Evolutionary conservation across 2,888 invertebrate genomes (phyloP).

Genomic region (Tachina fera): DNA sequence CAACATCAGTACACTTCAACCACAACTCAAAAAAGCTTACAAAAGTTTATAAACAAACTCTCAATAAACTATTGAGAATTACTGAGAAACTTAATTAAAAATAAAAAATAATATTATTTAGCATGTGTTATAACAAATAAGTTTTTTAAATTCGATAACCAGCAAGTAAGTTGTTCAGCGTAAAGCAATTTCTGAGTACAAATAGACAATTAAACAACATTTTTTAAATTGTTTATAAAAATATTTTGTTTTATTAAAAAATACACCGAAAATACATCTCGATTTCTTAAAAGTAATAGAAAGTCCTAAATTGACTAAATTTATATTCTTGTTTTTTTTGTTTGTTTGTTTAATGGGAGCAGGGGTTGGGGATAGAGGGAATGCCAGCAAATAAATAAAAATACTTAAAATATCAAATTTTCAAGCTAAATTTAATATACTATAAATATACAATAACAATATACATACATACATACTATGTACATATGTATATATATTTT

Average conservation of each 20-base stretch:
- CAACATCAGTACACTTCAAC: no score
- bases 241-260: constrained; percentile 26
- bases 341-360: background rate
- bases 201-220: background rate
- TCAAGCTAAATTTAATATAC: constrained; percentile 7
- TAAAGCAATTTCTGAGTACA: background rate
- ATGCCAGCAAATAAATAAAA: constrained; percentile 58
- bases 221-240: constrained; percentile 39
- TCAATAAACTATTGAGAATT: no score
- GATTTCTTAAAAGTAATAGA: constrained; percentile 50
- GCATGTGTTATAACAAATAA: no score
- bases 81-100: no score
- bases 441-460: constrained; percentile 38
- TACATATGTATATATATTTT: background rate
- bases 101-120: no score
- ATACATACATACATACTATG: no score
- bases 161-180: background rate
- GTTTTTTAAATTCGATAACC: no score
- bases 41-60: no score
- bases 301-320: constrained; percentile 57
- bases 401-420: background rate
- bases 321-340: background rate
- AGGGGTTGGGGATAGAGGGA: constrained; percentile 1
- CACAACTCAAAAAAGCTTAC: no score
- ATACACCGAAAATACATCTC: constrained; percentile 56